Evolutionary conservation across 2,888 invertebrate species (phyloP).

Genomic region (Machimus rusticus): DNA sequence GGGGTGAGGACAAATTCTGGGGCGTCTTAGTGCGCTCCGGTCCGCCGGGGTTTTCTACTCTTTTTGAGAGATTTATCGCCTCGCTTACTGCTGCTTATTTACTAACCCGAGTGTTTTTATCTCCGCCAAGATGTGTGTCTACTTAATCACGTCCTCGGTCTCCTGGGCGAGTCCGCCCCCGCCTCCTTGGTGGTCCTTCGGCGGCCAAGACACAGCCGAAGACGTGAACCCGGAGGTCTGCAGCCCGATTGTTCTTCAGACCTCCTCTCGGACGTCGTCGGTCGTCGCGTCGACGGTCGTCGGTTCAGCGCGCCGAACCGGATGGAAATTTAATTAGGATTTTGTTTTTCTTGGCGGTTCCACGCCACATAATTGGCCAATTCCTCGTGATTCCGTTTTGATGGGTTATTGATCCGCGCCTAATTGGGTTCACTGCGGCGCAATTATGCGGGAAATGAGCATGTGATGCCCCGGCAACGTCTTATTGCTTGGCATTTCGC

Average conservation of each 20-base stretch:
- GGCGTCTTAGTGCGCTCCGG: neutral
- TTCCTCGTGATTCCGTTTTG: neutral
- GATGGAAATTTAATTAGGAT: neutral
- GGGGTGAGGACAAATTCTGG: constrained; percentile 35
- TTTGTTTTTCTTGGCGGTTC: neutral
- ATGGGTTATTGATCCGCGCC: neutral
- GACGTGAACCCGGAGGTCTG: neutral
- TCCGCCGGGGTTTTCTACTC: neutral
- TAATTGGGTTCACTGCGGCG: neutral
- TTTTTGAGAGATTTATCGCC: constrained; percentile 23
- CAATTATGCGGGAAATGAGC: neutral
- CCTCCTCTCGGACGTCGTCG: neutral
- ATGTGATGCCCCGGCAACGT: neutral
- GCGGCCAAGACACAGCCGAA: neutral
- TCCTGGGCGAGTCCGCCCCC: neutral
- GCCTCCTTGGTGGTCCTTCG: neutral
- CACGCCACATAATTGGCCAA: neutral
- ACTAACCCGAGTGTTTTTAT: constrained; percentile 27
- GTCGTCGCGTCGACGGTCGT: too few relatives aligned
- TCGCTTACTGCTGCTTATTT: constrained; percentile 30
- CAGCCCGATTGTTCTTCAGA: neutral
- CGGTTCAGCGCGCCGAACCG: neutral
- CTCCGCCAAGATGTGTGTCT: neutral
- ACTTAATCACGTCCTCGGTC: neutral
- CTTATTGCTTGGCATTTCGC: neutral